Conservation (phyloP, 2,113 vertebrate genomes). For the Neolamprologus longior region DNA sequence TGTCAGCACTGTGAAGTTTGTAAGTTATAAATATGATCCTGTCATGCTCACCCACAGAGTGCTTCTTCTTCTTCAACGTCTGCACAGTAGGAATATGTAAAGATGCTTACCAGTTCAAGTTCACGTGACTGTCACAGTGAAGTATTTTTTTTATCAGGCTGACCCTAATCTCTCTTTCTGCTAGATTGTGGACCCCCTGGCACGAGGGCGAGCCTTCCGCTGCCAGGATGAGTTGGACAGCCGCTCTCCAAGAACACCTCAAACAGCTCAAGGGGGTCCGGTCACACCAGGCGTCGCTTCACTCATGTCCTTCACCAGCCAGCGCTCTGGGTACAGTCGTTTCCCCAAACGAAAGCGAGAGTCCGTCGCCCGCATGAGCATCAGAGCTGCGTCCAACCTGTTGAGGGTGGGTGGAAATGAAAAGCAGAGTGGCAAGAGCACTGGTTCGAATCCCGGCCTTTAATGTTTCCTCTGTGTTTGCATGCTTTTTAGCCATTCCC, state of each 20-base stretch:
- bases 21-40: neutral
- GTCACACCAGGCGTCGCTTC: constrained; percentile 81
- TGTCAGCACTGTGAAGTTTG: neutral
- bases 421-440: neutral
- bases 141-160: neutral
- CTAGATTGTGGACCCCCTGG: constrained; percentile 90
- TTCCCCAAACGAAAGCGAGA: constrained; percentile 82
- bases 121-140: neutral
- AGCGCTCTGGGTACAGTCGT: constrained; percentile 76
- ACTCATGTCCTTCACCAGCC: constrained; percentile 84
- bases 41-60: neutral
- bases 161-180: neutral
- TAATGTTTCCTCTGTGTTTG: neutral
- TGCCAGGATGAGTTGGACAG: constrained; percentile 78
- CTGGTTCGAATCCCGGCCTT: neutral
- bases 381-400: constrained; percentile 84
- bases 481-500: neutral
- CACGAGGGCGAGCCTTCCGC: constrained; percentile 86
- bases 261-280: constrained; percentile 65
- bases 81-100: neutral
- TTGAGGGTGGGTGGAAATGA: constrained; percentile 70
- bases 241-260: constrained; percentile 76
- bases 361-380: constrained; percentile 92
- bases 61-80: neutral
- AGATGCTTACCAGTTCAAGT: neutral